Evolutionary conservation across 2,113 vertebrate species (phyloP), one percentile per base, ranked within the genome.

Genomic region (Felis chaus): DNA sequence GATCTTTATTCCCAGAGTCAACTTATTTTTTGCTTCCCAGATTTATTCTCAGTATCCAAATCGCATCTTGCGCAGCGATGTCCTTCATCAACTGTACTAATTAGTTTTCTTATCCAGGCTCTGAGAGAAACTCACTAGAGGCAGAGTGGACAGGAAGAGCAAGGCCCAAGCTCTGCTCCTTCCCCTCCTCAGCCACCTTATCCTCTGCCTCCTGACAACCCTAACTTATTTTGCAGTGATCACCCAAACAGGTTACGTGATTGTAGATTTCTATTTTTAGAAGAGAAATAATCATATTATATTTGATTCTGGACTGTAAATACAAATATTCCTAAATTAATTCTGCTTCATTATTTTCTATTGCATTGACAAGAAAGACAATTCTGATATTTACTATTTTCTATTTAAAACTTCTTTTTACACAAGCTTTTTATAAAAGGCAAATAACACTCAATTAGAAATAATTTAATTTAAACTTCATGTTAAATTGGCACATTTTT

Each of bases 401-500:
- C 23, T 39, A 19, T 93, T 96, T 4, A 2, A 82, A 4, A 0
- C 21, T 9, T 15, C 39, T 74, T 90, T 86, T 69, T 55, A 86
- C 1, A 14, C 45, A 69, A 23, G 11, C 48, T 95, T 97, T 97
- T 66, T 48, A 73, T 4, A 25, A 89, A 8, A 65, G 80, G 0
- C 14, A 92, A 93, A 27, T 68, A 96, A 88, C 68, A 12, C 11
- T 57, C 81, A 8, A 82, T 68, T 92, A 76, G 39, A 68, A 97
- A 76, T 21, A 86, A 93, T 95, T 97, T 92, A 93, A 45, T 45
- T 45, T 45, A 83, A 55, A 0, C 61, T 39, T 94, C 55, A 36
- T 85, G 23, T 33, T 57, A 94, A 33, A 79, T 41, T 91, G 29
- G n/a, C 27, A 92, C 41, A 69, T 14, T 97, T 97, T 73, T 80